Conservation (phyloP, 2,888 invertebrate species). For the Drosophila nr. perissopoda region DNA sequence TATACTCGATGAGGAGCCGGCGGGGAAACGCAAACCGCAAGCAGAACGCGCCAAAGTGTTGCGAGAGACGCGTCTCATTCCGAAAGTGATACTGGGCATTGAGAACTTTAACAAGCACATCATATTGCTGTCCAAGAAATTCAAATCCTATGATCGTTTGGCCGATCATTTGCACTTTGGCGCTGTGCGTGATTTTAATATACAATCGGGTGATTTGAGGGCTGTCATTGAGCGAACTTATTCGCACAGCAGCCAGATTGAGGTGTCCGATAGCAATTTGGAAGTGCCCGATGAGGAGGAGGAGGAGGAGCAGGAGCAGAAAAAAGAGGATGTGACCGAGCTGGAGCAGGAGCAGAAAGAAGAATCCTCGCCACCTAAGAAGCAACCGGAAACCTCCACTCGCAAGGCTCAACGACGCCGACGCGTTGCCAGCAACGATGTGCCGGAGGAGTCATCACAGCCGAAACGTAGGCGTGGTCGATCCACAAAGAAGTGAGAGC, state of each 20-base stretch:
- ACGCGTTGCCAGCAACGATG: constrained; percentile 27
- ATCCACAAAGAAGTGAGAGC: constrained; percentile 50
- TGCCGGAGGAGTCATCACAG: constrained; percentile 29
- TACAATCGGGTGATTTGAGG: constrained; percentile 86
- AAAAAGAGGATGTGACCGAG: constrained; percentile 5
- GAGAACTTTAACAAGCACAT: constrained; percentile 88
- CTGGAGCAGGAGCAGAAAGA: constrained; percentile 11
- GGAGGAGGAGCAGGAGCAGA: not conserved
- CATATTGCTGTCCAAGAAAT: constrained; percentile 87
- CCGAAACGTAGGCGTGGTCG: constrained; percentile 55
- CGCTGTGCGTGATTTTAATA: constrained; percentile 87
- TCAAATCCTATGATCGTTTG: constrained; percentile 86
- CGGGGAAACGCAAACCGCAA: constrained; percentile 83
- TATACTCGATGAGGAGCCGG: constrained; percentile 73
- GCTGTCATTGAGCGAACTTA: constrained; percentile 86
- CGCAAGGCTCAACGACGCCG: constrained; percentile 28
- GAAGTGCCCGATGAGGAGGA: constrained; percentile 19
- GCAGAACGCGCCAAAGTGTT: constrained; percentile 86
- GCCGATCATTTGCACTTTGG: constrained; percentile 87
- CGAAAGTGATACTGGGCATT: constrained; percentile 87
- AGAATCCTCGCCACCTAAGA: constrained; percentile 17
- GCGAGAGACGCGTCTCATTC: constrained; percentile 87
- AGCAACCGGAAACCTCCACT: constrained; percentile 36
- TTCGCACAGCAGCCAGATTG: constrained; percentile 78
- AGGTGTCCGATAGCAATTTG: constrained; percentile 59